Conservation (phyloP, 2,888 invertebrate genomes). For the Drosophila niveifrons region DNA sequence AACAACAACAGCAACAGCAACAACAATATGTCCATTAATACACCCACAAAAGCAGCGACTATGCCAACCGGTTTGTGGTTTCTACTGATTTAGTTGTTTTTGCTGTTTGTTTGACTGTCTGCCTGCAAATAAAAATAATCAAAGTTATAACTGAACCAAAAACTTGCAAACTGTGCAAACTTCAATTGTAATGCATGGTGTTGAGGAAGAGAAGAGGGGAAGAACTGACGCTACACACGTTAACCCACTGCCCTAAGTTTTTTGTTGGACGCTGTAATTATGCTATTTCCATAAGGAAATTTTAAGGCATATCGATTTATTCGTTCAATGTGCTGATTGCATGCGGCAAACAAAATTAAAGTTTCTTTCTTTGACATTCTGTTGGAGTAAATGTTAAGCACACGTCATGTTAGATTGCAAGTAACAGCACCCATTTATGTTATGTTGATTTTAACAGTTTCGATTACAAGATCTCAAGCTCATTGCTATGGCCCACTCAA, state of each 20-base stretch:
- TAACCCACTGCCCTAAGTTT: slow-evolving; percentile 74
- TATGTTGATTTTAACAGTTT: not conserved
- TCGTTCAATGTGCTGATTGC: not conserved
- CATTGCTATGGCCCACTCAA: no score
- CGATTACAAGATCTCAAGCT: not conserved
- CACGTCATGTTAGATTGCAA: not conserved
- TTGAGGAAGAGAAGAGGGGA: not conserved
- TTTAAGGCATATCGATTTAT: slow-evolving; percentile 17
- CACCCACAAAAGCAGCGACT: slow-evolving; percentile 62
- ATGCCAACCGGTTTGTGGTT: slow-evolving; percentile 57
- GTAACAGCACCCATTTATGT: not conserved
- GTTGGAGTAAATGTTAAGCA: not conserved
- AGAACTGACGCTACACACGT: slow-evolving; percentile 56
- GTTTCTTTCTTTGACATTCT: not conserved
- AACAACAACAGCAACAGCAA: slow-evolving; percentile 49
- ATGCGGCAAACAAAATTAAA: not conserved
- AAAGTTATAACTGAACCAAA: slow-evolving; percentile 53
- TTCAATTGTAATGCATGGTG: slow-evolving; percentile 54
- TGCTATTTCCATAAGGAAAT: slow-evolving; percentile 23
- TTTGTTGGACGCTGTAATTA: slow-evolving; percentile 52
- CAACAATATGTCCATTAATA: slow-evolving; percentile 50
- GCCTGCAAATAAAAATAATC: slow-evolving; percentile 58
- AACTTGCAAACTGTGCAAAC: slow-evolving; percentile 48
- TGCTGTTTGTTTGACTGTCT: slow-evolving; percentile 18
- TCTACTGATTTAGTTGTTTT: slow-evolving; percentile 14